These are phyloP conservation scores for Onychostoma macrolepis DNA, from an alignment of 2,113 vertebrate species.

Conservation along the genomic window DNA sequence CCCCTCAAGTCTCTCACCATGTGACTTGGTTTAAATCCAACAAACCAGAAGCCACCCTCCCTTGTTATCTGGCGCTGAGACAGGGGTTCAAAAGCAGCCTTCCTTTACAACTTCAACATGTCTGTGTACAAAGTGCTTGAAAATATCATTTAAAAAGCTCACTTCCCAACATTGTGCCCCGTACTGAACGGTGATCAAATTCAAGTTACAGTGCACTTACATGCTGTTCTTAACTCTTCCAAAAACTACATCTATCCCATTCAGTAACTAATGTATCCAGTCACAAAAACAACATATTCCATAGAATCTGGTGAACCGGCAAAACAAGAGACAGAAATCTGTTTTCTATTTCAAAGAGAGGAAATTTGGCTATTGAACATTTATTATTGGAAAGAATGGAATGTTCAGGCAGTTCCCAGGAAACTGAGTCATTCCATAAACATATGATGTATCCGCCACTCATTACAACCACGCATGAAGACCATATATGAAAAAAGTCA, in stretches of 20 bases:
- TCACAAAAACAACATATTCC: conserved; percentile 30
- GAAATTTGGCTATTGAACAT: conserved; percentile 48
- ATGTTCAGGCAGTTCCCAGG: conserved; percentile 49
- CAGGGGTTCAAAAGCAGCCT: conserved; percentile 13
- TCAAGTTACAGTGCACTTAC: neutral
- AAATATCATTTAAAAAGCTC: conserved; percentile 4
- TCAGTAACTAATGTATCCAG: neutral
- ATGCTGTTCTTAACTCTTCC: neutral
- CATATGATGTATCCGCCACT: conserved; percentile 47
- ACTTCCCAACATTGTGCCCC: neutral
- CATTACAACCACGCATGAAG: conserved; percentile 14
- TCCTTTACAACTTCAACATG: conserved; percentile 26
- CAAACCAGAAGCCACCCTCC: conserved; percentile 20
- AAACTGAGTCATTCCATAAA: conserved; percentile 61
- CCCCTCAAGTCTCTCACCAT: conserved; percentile 9
- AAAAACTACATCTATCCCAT: conserved; percentile 19
- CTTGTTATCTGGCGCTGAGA: conserved; percentile 3
- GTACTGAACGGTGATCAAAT: neutral
- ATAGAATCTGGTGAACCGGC: conserved; percentile 39
- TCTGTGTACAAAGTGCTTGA: neutral
- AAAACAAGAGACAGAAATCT: conserved; percentile 41
- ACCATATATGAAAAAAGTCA: conserved; percentile 36
- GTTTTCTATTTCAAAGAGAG: conserved; percentile 38
- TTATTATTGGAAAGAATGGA: conserved; percentile 46
- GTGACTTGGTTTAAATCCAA: conserved; percentile 32